Evolutionary conservation across 2,888 invertebrate species (phyloP).

Genomic region (Latrodectus elegans): DNA sequence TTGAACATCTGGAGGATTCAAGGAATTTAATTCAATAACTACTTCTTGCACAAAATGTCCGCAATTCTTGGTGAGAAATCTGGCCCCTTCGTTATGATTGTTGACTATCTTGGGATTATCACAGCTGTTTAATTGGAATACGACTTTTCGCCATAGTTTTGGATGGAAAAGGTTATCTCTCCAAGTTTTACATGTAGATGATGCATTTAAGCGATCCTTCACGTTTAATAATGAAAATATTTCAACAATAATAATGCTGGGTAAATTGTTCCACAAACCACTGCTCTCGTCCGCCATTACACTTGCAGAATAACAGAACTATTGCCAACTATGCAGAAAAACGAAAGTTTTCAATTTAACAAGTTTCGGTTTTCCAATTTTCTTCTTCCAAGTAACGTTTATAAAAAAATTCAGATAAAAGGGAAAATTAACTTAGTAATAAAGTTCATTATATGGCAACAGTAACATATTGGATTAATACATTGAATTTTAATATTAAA

Average conservation of each 20-base stretch:
- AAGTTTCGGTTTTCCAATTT: too few relatives aligned
- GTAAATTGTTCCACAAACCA: conserved; percentile 72
- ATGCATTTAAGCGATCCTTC: conserved; percentile 78
- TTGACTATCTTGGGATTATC: conserved; percentile 51
- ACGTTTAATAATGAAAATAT: conserved; percentile 78
- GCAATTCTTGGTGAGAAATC: conserved; percentile 74
- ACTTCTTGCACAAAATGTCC: conserved; percentile 74
- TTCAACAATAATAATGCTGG: conserved; percentile 75
- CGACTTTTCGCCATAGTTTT: conserved; percentile 73
- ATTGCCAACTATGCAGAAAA: neutral
- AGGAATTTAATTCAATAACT: conserved; percentile 74
- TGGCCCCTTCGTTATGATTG: conserved; percentile 71
- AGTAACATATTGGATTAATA: too few relatives aligned
- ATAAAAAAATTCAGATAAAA: too few relatives aligned
- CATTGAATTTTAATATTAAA: too few relatives aligned
- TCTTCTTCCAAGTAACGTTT: too few relatives aligned
- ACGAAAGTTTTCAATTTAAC: too few relatives aligned
- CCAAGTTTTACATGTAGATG: conserved; percentile 79
- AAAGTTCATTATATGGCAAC: too few relatives aligned
- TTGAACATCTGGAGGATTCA: conserved; percentile 73
- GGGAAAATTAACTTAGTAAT: too few relatives aligned
- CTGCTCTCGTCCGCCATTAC: conserved; percentile 66
- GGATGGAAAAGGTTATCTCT: conserved; percentile 76
- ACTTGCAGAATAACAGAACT: neutral
- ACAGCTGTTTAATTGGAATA: conserved; percentile 70